phyloP scores from a whole-genome alignment of 2,797 vertebrate genomes.

The Poliocrania exsul region DNA sequence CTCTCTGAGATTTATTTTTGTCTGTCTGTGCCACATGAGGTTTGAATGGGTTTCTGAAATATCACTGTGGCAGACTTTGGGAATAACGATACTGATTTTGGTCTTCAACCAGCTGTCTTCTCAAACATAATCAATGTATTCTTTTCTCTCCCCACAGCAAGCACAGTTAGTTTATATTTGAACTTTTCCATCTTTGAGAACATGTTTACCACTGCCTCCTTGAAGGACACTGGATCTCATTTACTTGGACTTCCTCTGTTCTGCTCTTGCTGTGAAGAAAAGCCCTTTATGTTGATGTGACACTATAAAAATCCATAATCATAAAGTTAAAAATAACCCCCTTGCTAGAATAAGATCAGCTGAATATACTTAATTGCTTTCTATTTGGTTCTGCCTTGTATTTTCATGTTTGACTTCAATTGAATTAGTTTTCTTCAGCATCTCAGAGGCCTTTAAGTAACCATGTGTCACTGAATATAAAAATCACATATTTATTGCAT shows the following conservation, averaged over 20 bases:
- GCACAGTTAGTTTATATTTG: conserved; percentile 22
- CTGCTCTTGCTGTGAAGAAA: conserved; percentile 35
- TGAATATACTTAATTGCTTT: conserved; percentile 1
- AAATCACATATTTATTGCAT: neutral
- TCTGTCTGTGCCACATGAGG: neutral
- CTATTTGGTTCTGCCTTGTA: neutral
- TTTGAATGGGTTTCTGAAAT: conserved; percentile 12
- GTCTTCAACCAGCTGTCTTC: conserved; percentile 45
- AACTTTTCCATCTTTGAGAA: conserved; percentile 32
- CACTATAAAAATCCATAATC: conserved; percentile 43
- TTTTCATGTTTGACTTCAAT: conserved; percentile 21
- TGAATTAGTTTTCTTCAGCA: neutral
- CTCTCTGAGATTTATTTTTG: neutral
- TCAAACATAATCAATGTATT: conserved; percentile 37
- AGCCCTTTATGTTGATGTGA: conserved; percentile 44
- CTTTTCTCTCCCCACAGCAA: neutral
- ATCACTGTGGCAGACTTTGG: neutral
- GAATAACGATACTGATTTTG: conserved; percentile 11
- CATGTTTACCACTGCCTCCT: conserved; percentile 35
- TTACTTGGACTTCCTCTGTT: conserved; percentile 42
- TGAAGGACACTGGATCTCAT: conserved; percentile 25
- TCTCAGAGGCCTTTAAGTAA: neutral
- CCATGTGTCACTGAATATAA: neutral
- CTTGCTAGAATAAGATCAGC: neutral
- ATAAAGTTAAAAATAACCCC: conserved; percentile 52